phyloP scores from a whole-genome alignment of 1,140 invertebrate genomes.

The Calycopis cecrops region DNA sequence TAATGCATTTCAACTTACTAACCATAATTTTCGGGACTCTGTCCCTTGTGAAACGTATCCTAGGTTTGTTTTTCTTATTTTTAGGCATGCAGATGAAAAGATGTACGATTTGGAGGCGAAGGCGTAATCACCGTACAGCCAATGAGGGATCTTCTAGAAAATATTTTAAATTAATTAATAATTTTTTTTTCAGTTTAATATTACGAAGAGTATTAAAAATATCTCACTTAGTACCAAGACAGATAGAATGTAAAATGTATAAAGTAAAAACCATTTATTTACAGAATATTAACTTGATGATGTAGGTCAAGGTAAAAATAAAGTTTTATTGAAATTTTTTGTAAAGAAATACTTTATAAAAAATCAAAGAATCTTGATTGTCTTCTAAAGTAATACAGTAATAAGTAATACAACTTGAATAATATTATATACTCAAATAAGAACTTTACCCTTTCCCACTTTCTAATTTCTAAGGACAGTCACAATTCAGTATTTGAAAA shows the following conservation, averaged over 20 bases:
- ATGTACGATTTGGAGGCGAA: conserved; percentile 60
- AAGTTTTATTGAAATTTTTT: background rate
- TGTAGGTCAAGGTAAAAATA: background rate
- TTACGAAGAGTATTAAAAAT: no score
- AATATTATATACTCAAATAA: no score
- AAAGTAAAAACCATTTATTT: background rate
- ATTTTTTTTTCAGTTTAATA: background rate
- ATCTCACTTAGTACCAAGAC: no score
- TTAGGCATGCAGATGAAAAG: conserved; percentile 63
- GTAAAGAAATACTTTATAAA: no score
- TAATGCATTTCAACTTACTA: conserved; percentile 14
- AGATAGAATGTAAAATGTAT: no score
- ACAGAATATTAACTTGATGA: background rate
- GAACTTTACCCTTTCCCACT: no score
- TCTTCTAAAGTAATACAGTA: no score
- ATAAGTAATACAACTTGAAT: no score
- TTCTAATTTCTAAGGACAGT: no score
- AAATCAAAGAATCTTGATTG: no score
- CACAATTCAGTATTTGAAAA: no score
- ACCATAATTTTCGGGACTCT: conserved; percentile 11
- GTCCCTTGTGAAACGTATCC: conserved; percentile 9
- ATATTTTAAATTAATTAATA: background rate
- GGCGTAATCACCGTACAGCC: conserved; percentile 35
- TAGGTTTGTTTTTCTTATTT: conserved; percentile 36
- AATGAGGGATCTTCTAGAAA: no score